These are phyloP conservation scores for Drosophila percnosoma DNA, from an alignment of 2,888 invertebrate genomes.

Conservation along the genomic window DNA sequence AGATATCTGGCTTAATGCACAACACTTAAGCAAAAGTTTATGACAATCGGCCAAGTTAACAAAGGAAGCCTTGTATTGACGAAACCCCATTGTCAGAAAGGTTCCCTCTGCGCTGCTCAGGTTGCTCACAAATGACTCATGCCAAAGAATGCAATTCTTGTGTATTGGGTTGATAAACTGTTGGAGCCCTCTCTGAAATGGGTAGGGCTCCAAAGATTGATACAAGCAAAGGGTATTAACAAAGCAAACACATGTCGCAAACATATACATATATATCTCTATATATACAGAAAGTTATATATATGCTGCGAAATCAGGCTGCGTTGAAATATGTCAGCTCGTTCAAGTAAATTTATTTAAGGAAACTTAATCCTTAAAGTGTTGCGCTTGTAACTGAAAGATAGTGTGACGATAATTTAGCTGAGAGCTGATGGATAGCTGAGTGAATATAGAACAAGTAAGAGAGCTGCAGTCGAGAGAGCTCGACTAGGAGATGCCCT, in stretches of 20 bases:
- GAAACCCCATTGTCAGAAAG: conserved; percentile 23
- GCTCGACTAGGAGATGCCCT: not conserved
- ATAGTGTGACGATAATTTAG: not conserved
- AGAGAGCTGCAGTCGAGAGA: not conserved
- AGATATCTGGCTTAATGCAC: conserved; percentile 45
- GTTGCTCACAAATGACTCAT: conserved; percentile 39
- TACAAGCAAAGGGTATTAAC: conserved; percentile 31
- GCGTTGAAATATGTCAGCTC: conserved; percentile 1
- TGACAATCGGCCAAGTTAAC: conserved; percentile 48
- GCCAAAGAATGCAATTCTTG: conserved; percentile 53
- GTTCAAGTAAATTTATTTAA: not conserved
- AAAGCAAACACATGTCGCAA: conserved; percentile 22
- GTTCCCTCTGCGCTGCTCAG: conserved; percentile 1
- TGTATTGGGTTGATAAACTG: conserved; percentile 52
- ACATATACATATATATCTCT: not conserved
- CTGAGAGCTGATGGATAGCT: not conserved
- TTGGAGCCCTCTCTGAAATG: conserved; percentile 30
- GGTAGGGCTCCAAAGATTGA: conserved; percentile 48
- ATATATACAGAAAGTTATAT: not conserved
- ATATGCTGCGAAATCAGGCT: not conserved
- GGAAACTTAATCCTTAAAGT: conserved; percentile 2
- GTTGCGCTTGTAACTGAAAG: not conserved
- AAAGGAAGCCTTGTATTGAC: conserved; percentile 40
- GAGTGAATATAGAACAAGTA: not conserved
- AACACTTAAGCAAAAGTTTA: conserved; percentile 62